These are phyloP conservation scores for Sipha maydis DNA, from an alignment of 2,888 invertebrate species.

Conservation along the genomic window DNA sequence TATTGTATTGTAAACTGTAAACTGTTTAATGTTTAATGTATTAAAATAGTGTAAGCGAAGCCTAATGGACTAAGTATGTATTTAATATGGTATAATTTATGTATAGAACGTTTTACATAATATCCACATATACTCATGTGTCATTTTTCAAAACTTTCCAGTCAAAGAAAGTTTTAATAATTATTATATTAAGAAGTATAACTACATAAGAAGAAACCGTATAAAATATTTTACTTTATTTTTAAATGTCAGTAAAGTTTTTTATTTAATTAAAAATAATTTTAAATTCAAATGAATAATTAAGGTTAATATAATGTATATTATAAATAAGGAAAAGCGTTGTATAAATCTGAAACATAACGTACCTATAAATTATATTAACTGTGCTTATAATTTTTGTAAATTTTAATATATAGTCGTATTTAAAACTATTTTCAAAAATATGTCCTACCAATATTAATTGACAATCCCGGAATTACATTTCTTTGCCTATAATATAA, in stretches of 20 bases:
- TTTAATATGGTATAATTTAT: conserved; percentile 9
- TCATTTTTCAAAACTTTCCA: conserved; percentile 24
- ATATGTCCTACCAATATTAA: too few relatives aligned
- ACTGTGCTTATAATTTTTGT: too few relatives aligned
- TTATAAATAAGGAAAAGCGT: neutral
- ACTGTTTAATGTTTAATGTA: neutral
- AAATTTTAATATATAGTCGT: too few relatives aligned
- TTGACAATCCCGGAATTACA: too few relatives aligned
- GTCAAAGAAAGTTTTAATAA: conserved; percentile 25
- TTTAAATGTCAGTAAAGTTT: neutral
- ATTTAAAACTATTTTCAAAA: too few relatives aligned
- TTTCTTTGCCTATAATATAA: too few relatives aligned
- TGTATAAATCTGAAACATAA: neutral
- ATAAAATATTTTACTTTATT: too few relatives aligned
- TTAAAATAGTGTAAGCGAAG: neutral
- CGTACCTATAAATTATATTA: neutral
- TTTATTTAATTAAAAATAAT: conserved; percentile 24
- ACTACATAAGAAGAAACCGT: neutral
- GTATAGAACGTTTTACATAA: neutral
- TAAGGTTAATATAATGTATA: neutral
- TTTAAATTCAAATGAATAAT: neutral
- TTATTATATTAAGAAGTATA: neutral
- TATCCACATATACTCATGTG: neutral
- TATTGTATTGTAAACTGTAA: neutral
- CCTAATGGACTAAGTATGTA: conserved; percentile 13